phyloP scores from a whole-genome alignment of 2,888 invertebrate species.

The Calameuta pallipes region DNA sequence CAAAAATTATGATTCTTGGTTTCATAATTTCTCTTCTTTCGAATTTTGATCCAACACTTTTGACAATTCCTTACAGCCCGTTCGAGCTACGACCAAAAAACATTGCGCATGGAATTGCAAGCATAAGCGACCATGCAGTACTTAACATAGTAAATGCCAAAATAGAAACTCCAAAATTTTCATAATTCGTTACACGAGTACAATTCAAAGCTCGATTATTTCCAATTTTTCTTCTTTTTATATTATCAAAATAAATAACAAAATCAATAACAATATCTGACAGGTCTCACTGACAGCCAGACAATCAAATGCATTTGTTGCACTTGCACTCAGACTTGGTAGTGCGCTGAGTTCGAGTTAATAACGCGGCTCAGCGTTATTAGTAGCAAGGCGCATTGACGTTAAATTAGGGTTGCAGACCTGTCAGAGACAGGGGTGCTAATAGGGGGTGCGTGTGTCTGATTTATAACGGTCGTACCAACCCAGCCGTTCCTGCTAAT shows the following conservation, averaged over 20 bases:
- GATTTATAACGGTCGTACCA: constrained; percentile 55
- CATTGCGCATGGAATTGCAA: no score
- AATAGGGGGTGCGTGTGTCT: constrained; percentile 60
- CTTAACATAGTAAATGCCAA: no score
- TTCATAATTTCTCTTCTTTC: no score
- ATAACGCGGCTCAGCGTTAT: constrained; percentile 48
- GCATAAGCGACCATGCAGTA: no score
- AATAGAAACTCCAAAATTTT: no score
- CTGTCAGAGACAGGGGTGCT: constrained; percentile 57
- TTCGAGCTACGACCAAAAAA: no score
- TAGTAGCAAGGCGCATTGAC: constrained; percentile 54
- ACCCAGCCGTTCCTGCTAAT: constrained; percentile 34
- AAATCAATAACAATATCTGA: neutral
- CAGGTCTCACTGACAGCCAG: neutral
- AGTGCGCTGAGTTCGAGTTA: constrained; percentile 26
- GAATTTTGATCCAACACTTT: no score
- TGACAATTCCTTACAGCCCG: no score
- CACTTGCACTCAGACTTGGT: neutral
- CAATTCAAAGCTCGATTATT: no score
- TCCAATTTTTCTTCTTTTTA: neutral
- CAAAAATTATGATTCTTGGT: no score
- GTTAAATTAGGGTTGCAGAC: constrained; percentile 56
- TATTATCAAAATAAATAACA: neutral
- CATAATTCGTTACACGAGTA: no score
- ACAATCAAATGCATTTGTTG: neutral